Conservation (phyloP, 2,888 invertebrate genomes). For the Mesodorylaimus sp. region DNA sequence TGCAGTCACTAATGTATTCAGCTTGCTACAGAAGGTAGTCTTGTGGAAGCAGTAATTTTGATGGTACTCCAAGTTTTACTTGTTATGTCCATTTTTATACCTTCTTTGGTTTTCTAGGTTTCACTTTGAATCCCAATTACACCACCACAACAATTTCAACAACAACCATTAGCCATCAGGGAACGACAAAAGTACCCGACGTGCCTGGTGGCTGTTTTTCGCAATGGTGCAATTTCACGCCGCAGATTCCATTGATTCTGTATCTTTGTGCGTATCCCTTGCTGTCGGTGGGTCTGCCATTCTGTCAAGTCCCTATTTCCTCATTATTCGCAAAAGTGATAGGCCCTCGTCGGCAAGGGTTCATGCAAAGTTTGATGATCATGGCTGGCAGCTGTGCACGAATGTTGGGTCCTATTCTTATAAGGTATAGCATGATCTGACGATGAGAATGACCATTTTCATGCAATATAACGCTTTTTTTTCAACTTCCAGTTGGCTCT, state of each 20-base stretch:
- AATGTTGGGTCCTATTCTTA: conserved; percentile 2
- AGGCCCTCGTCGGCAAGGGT: conserved; percentile 31
- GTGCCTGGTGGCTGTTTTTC: conserved; percentile 24
- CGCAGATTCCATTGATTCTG: conserved; percentile 21
- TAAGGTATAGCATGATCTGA: conserved; percentile 1
- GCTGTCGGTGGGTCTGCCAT: conserved; percentile 29
- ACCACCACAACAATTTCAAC: no score
- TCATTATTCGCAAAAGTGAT: conserved; percentile 31
- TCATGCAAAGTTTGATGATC: conserved; percentile 1
- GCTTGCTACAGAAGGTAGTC: no score
- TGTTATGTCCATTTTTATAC: no score
- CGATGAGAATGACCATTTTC: not conserved
- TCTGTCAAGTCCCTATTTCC: conserved; percentile 30
- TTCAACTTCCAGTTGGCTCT: not conserved
- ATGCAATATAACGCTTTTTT: not conserved
- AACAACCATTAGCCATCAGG: no score
- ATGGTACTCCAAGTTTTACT: no score
- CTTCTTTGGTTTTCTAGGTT: no score
- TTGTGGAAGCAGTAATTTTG: no score
- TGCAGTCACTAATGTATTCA: no score
- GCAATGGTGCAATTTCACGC: conserved; percentile 24
- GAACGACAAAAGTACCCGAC: no score
- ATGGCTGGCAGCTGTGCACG: conserved; percentile 1
- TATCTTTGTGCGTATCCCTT: conserved; percentile 23
- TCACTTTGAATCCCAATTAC: no score